Base-by-base conservation (phyloP, 2,888 invertebrate genomes). In the Habrosyne pyritoides region DNA sequence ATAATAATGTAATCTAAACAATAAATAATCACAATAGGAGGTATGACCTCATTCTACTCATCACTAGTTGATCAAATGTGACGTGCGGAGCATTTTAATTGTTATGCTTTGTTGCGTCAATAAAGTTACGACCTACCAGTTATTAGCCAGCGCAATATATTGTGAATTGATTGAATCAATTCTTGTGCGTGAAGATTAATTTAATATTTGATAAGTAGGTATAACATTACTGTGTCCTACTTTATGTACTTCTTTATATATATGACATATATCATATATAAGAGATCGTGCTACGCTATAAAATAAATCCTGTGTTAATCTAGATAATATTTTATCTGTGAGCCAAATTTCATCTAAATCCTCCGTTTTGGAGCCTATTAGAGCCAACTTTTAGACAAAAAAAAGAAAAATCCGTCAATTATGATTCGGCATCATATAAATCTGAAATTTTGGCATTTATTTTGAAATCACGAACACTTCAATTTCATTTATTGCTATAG, bases 31-130 rank as follows among this genome's bases (percentile, higher is more conserved):
- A 79, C 77, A 82, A 80, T 81, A 77, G 73, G 69, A 66, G 59
- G 67, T 58, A 71, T 82, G 84, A 83, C 83, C 83, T 85, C 84
- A 83, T 81, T 83, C 64, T 73, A 57, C 73, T 76, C 71, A 71
- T 75, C 74, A 67, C 68, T 56, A 64, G 69, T 67, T 66, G 71
- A 78, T 79, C 79, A 70, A 77, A 77, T 66, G 70, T 75, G 77
- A 79, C 76, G 77, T 75, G 69, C 63, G 57, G 57, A 58, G 81
- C 76, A 83, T 83, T 78, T 74, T 81, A 81, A 84, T 83, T 80
- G 67, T 73, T 74, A 57, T 58, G 52, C 55, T 57, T 57, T 55
- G 62, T 73, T 75, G 76, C 74, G 70, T 75, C 73, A 74, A 67
- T 68, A 64, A 69, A 55, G 66, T 66, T 67, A 63, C 64, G 59